phyloP scores from a whole-genome alignment of 2,797 vertebrate species.

The Enteromius afrohamiltoni region DNA sequence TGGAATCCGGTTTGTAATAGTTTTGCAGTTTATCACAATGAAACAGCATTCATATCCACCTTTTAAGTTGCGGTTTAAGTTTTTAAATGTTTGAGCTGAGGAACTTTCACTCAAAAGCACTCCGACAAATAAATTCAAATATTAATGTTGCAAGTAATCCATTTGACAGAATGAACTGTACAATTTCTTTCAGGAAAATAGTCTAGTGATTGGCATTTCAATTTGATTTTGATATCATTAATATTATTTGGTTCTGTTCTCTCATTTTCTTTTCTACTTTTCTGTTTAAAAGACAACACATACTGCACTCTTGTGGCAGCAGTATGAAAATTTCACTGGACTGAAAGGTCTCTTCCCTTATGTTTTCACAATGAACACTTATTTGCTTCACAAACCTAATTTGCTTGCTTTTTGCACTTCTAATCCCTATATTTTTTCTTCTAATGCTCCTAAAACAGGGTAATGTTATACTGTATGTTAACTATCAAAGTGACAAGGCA shows the following conservation, averaged over 20 bases:
- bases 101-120: too few species aligned
- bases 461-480: not conserved
- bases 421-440: not conserved
- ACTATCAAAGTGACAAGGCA: not conserved
- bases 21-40: too few species aligned
- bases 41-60: too few species aligned
- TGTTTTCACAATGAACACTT: not conserved
- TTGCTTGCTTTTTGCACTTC: not conserved
- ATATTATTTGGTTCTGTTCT: not conserved
- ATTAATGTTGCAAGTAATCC: too few species aligned
- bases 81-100: too few species aligned
- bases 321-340: not conserved
- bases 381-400: not conserved
- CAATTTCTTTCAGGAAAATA: not conserved
- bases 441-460: not conserved
- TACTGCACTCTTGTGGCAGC: not conserved
- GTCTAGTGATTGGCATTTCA: not conserved
- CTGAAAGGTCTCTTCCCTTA: not conserved
- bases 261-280: not conserved
- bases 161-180: not conserved
- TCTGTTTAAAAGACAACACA: not conserved
- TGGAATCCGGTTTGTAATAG: too few species aligned
- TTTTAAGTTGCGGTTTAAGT: too few species aligned
- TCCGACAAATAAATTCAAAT: too few species aligned
- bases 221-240: not conserved